These are phyloP conservation scores for Huso huso DNA, from an alignment of 2,797 vertebrate species.

Conservation along the genomic window DNA sequence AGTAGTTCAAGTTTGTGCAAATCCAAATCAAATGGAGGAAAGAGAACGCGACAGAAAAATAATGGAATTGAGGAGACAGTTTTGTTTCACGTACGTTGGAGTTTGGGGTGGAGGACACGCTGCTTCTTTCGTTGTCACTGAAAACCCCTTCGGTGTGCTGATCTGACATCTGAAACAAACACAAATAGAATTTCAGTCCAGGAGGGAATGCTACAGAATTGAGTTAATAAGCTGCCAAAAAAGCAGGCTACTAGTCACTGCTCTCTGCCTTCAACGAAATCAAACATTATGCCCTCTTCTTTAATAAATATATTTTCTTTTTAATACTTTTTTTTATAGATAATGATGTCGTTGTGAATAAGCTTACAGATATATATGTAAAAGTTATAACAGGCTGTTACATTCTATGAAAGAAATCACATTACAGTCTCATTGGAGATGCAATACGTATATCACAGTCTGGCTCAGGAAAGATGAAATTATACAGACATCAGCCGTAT, in stretches of 20 bases:
- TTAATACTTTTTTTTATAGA: too few relatives aligned
- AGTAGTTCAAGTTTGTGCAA: neutral
- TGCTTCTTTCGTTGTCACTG: constrained; percentile 73
- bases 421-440: too few relatives aligned
- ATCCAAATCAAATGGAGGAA: neutral
- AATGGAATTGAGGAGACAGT: too few relatives aligned
- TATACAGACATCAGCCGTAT: too few relatives aligned
- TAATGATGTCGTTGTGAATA: too few relatives aligned
- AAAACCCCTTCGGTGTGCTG: constrained; percentile 67
- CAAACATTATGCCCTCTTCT: too few relatives aligned
- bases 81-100: constrained; percentile 67
- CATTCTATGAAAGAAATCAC: too few relatives aligned
- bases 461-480: too few relatives aligned
- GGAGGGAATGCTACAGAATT: neutral
- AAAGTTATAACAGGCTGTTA: too few relatives aligned
- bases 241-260: neutral
- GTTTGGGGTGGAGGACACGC: constrained; percentile 75
- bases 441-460: too few relatives aligned
- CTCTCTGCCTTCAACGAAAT: neutral
- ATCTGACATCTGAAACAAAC: constrained; percentile 70
- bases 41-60: neutral
- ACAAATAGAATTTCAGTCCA: neutral
- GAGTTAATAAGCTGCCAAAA: neutral
- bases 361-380: too few relatives aligned
- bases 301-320: too few relatives aligned